Base-by-base conservation (phyloP, 2,797 vertebrate species). In the Emydoidea blandingii region DNA sequence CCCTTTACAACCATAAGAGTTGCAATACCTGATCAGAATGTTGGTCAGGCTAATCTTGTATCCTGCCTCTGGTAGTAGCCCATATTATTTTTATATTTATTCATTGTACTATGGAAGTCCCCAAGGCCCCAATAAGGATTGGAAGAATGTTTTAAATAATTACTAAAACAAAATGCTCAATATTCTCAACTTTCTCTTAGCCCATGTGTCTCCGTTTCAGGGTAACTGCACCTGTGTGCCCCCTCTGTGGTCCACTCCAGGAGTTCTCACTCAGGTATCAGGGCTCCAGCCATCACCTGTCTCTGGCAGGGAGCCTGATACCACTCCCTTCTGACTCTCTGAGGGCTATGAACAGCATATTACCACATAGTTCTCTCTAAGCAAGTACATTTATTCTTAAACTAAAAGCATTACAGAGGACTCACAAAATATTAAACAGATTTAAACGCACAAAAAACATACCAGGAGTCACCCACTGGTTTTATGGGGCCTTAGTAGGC, bases 151-250 rank as follows among this genome's bases (percentile, higher is more conserved):
- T 95, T 95, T 89, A 92, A 90, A 80, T 79, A 11, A n/a, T 59
- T 91, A 12, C 37, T 85, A 86, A 19, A 12, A 19, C 90, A 68
- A 37, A 68, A 94, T 94, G 29, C 52, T 93, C 65, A 53, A 1
- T 6, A 81, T 86, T 94, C 84, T 90, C n/a, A 6, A 19, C 85
- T 96, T 95, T 86, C 12, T 47, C 92, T 92, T 95, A 65, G 59
- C 1, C 49, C 23, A 29, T 95, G 23, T 21, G 9, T 68, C n/a
- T 37, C 65, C 37, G n/a, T 37, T 68, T 68, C 34, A 37, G 65
- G 19, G 9, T 68, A 68, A 37, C n/a, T 68, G n/a, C 34, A 68
- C 16, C 62, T 21, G 18, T 34, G 18, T 68, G 34, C 62, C 31
- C 59, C 59, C 59, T 62, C 59, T 62, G 31, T 62, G 59, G 31